These are phyloP conservation scores for Baryphthengus martii DNA, from an alignment of 2,113 vertebrate genomes.

Conservation along the genomic window DNA sequence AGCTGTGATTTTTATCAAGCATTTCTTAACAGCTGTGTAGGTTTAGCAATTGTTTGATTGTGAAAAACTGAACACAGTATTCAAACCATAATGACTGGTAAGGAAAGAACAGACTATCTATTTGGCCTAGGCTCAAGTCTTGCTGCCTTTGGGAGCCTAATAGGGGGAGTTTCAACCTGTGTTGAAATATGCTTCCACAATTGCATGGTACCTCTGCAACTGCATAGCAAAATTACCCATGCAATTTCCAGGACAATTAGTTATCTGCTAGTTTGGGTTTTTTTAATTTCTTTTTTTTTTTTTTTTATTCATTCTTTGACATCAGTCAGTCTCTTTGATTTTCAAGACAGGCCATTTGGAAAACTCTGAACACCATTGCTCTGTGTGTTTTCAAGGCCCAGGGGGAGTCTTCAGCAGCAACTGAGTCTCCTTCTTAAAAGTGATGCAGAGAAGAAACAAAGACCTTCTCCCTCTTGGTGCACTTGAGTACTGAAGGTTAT, in stretches of 20 bases:
- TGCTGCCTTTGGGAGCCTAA: neutral
- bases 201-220: neutral
- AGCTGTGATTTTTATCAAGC: slow-evolving; percentile 24
- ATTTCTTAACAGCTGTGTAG: neutral
- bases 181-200: neutral
- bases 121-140: neutral
- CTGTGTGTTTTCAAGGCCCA: neutral
- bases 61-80: neutral
- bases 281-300: neutral
- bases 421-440: neutral
- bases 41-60: neutral
- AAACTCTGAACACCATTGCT: neutral
- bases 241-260: neutral
- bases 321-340: neutral
- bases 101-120: neutral
- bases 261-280: neutral
- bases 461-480: neutral
- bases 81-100: neutral
- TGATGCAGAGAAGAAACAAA: neutral
- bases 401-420: neutral
- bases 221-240: neutral
- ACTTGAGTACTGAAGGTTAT: neutral
- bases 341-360: neutral
- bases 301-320: neutral
- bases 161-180: neutral